Base-by-base conservation (phyloP, 2,113 vertebrate genomes). In the Enhydra lutris region DNA sequence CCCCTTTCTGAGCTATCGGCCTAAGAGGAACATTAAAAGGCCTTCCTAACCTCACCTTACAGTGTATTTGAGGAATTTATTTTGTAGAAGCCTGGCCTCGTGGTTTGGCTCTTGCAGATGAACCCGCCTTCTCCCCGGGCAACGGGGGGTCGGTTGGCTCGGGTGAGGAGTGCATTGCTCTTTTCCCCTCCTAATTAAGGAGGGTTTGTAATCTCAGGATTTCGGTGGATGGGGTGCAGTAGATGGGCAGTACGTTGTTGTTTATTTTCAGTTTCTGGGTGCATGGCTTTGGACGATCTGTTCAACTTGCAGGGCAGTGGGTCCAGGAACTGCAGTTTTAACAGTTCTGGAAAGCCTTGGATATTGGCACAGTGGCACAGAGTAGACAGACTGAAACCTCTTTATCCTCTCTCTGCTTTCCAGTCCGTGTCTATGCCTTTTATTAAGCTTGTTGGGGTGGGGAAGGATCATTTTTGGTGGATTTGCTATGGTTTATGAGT, bases 401-500 rank as follows among this genome's bases (percentile, higher is more conserved):
- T 34, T 42, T 15, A 23, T 14, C 7, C 20, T 31, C 23, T 13
- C 12, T 55, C 15, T 18, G 89, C 36, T 61, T 73, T 83, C 85
- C 26, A 9, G 71, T 47, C 23, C 71, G 14, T 52, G 63, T 7
- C 63, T 18, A 1, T 69, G 47, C 21, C 71, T 89, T 47, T 45
- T 45, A 17, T n/a, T 67, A 55, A 50, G 80, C 52, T 88, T 23
- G 18, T 31, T 87, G 13, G 50, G 50, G 42, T 42, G 17, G 36
- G 36, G 17, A 6, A 4, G 6, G 18, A 17, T 17, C 3, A 52
- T 24, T 17, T 83, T 88, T 78, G 69, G 97, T 78, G 57, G 39
- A 52, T 89, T 93, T 55, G 14, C 50, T 61, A 3, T n/a, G 74
- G 24, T 42, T 78, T 83, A 29, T 85, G 97, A 94, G 79, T 91